Base-by-base conservation (phyloP, 2,797 vertebrate genomes). In the Cryptoblepharus egeriae region DNA sequence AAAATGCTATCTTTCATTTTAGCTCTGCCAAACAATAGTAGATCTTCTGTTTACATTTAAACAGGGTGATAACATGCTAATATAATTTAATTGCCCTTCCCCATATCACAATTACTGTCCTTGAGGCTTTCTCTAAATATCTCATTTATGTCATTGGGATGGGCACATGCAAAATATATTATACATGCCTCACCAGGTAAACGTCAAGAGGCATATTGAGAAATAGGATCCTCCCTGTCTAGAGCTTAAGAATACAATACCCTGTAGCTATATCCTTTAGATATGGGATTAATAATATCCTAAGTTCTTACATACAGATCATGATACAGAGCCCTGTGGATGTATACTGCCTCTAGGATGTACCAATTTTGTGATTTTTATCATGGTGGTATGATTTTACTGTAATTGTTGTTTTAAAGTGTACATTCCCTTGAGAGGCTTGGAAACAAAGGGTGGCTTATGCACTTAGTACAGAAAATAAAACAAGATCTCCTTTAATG, bases 161-260 rank as follows among this genome's bases (percentile, higher is more conserved):
- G 69, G 60, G 42, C 45, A 73, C 49, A 69, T 80, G 58, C 32
- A 73, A 63, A 73, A 73, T 73, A 32, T 55, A 73, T 16, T 37
- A 35, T 73, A 24, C 69, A 63, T 63, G 68, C 72, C 58, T 80
- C 69, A 80, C 79, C 69, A 80, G 69, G 79, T 42, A 73, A 37
- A 64, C 64, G 20, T 64, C 24, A 28, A 45, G 42, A 80, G 58
- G 49, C 64, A 68, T 67, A 32, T 22, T 68, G 45, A 52, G 20
- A 68, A 78, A 52, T 28, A 57, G 49, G 60, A 63, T 80, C 79
- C 70, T 80, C 79, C 79, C 79, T 80, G 69, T 80, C 58, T 73
- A 30, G 69, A 64, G 60, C 24, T 64, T 64, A 80, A 73, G 69
- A 35, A 37, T 80, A 64, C 32, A 64, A 52, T 64, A 58, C 28